These are phyloP conservation scores for Fulica atra DNA, from an alignment of 2,113 vertebrate species.

Conservation along the genomic window DNA sequence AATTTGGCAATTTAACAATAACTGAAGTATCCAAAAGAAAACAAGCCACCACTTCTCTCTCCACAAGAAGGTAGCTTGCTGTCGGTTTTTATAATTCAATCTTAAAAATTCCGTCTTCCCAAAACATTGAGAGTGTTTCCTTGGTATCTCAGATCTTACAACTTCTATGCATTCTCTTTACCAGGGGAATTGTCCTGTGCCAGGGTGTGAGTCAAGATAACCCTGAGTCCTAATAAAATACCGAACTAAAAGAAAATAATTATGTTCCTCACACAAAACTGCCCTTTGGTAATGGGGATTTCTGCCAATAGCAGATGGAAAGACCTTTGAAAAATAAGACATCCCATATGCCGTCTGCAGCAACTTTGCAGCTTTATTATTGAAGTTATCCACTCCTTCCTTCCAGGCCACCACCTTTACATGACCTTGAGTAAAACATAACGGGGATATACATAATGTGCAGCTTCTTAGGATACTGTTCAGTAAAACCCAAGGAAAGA, in stretches of 20 bases:
- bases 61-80: neutral
- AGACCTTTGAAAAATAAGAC: slow-evolving; percentile 62
- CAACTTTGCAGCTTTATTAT: neutral
- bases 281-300: slow-evolving; percentile 50
- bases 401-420: slow-evolving; percentile 34
- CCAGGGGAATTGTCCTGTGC: neutral
- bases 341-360: slow-evolving; percentile 36
- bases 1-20: neutral
- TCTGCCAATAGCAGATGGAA: slow-evolving; percentile 60
- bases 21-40: neutral
- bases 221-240: neutral
- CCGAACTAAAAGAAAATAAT: neutral
- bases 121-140: neutral
- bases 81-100: neutral
- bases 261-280: slow-evolving; percentile 6
- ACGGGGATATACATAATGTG: neutral
- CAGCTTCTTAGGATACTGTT: slow-evolving; percentile 18
- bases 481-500: slow-evolving; percentile 50
- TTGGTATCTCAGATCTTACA: neutral
- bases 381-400: slow-evolving; percentile 23
- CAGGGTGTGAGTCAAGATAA: neutral
- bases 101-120: neutral
- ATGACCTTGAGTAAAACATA: slow-evolving; percentile 42
- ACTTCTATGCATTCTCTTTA: neutral
- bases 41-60: neutral